These are phyloP conservation scores for Kryptolebias marmoratus DNA, from an alignment of 2,113 vertebrate species.

Conservation along the genomic window DNA sequence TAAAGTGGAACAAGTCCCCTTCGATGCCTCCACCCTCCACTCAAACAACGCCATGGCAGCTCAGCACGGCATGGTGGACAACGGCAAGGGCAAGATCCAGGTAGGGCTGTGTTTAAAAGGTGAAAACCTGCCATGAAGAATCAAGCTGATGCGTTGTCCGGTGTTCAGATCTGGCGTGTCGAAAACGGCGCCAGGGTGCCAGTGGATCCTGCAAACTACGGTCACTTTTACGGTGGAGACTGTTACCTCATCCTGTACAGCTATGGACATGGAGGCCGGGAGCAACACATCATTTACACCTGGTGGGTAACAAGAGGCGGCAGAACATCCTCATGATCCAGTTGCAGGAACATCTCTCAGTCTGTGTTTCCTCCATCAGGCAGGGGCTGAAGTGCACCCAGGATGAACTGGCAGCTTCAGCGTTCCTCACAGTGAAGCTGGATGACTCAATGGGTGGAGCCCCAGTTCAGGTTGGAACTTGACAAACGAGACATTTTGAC, in stretches of 20 bases:
- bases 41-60: conserved; percentile 81
- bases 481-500: background rate
- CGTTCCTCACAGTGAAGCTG: conserved; percentile 79
- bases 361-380: conserved; percentile 59
- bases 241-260: conserved; percentile 85
- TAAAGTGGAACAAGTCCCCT: conserved; percentile 77
- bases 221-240: conserved; percentile 84
- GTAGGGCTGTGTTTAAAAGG: conserved; percentile 51
- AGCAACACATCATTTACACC: conserved; percentile 83
- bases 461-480: conserved; percentile 78
- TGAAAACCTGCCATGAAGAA: background rate
- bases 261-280: conserved; percentile 68
- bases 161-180: conserved; percentile 80
- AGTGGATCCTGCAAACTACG: conserved; percentile 72
- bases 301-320: conserved; percentile 68
- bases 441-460: conserved; percentile 82
- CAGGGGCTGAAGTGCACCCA: conserved; percentile 82
- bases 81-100: conserved; percentile 82
- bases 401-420: conserved; percentile 81
- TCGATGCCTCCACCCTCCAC: conserved; percentile 80
- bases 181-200: conserved; percentile 69
- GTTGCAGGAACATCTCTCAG: background rate
- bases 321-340: background rate
- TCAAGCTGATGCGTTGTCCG: background rate
- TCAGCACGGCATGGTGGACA: conserved; percentile 84